Evolutionary conservation across 2,797 vertebrate genomes (phyloP), one percentile per base, ranked within the genome.

Genomic region (Novumbra hubbsi): DNA sequence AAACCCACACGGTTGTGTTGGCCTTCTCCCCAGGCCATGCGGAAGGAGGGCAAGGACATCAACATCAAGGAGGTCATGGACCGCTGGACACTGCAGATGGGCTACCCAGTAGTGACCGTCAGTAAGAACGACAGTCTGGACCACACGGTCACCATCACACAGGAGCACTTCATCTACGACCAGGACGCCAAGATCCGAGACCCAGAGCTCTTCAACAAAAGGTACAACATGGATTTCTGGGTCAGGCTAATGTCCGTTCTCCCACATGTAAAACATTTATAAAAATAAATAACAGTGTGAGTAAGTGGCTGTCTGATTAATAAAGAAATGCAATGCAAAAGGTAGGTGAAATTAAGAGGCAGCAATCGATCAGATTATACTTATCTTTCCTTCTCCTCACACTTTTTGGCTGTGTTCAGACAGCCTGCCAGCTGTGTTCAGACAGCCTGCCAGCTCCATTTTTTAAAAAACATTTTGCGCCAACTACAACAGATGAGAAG

Each of bases 21-120:
- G 63, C 27, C 24, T 27, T 14, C 38, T 49, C 66, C 57, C 2
- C 76, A 99, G 98, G 96, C 95, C 80, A 94, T 98, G 93, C 95
- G 87, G 83, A 95, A 93, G 27, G 95, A 96, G 88, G 97, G 98
- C 76, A 96, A 95, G 87, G 94, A 95, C 87, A 95, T 99, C 73
- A 95, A 97, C 89, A 94, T 99, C 32, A 95, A 96, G 55, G 93
- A 95, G 83, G 96, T 99, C 81, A 99, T 99, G 98, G 97, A 98
- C 91, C 93, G 95, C 70, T 99, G 98, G 98, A 99, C 97, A 12
- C 93, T 99, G 16, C 97, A 99, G 82, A 99, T 98, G 97, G 98
- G 98, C 50, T 99, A 99, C 85, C 98, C 98, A 7, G 95, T 99
- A 48, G 91, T 99, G 74, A 97, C 96, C 86, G 93, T 99, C 89